Evolutionary conservation across 1,140 invertebrate genomes (phyloP).

Genomic region (Agraylea sexmaculata): DNA sequence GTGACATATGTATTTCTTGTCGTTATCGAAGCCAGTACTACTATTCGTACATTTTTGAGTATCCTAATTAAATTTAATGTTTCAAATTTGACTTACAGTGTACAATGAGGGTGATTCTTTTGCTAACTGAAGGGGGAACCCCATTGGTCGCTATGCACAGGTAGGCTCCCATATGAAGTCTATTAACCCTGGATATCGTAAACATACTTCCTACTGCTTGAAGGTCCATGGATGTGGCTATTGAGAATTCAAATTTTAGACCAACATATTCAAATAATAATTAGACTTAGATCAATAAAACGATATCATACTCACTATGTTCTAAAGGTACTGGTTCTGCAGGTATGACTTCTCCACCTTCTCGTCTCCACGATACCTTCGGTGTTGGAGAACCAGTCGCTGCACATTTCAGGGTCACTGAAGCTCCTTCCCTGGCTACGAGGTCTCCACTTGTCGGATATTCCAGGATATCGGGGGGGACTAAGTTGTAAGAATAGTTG

Average conservation of each 20-base stretch:
- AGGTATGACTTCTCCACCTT: constrained; percentile 55
- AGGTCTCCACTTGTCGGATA: constrained; percentile 77
- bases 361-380: constrained; percentile 70
- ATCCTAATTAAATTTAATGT: too few species aligned
- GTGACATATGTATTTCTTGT: too few species aligned
- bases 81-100: constrained; percentile 58
- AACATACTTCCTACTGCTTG: constrained; percentile 18
- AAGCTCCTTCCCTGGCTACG: constrained; percentile 72
- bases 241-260: neutral
- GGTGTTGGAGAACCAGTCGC: constrained; percentile 70
- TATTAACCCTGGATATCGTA: constrained; percentile 62
- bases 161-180: constrained; percentile 84
- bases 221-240: constrained; percentile 18
- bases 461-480: constrained; percentile 78
- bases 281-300: neutral
- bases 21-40: too few species aligned
- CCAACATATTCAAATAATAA: neutral
- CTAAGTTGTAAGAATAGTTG: constrained; percentile 35
- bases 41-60: too few species aligned
- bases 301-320: constrained; percentile 28
- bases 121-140: constrained; percentile 76
- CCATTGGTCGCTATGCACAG: constrained; percentile 79
- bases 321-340: constrained; percentile 31
- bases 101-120: constrained; percentile 74
- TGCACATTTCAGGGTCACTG: constrained; percentile 70